Evolutionary conservation across 2,888 invertebrate genomes (phyloP).

Genomic region (Caenorhabditis panamensis): DNA sequence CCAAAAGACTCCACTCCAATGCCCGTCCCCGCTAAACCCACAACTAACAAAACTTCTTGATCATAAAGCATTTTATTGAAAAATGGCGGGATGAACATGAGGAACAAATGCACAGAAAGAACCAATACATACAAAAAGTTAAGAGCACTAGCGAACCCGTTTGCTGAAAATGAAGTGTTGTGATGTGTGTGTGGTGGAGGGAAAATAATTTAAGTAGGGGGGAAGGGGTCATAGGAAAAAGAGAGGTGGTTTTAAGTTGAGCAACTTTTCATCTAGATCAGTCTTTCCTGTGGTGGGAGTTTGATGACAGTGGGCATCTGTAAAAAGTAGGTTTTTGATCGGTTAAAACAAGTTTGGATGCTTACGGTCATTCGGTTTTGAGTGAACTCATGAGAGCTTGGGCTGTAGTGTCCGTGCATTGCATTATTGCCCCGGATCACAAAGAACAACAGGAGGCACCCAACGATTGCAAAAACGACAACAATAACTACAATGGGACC

Average conservation of each 20-base stretch:
- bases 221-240: conserved; percentile 36
- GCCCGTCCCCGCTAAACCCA: neutral
- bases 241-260: conserved; percentile 16
- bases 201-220: conserved; percentile 52
- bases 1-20: conserved; percentile 2
- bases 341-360: neutral
- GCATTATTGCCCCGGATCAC: conserved; percentile 76
- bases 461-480: conserved; percentile 74
- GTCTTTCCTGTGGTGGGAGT: conserved; percentile 73
- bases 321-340: conserved; percentile 6
- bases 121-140: conserved; percentile 49
- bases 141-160: conserved; percentile 62
- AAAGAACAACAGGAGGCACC: conserved; percentile 76
- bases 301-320: conserved; percentile 74
- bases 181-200: conserved; percentile 16
- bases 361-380: conserved; percentile 67
- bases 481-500: conserved; percentile 74
- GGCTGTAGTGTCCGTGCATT: conserved; percentile 78
- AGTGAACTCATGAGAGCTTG: conserved; percentile 71
- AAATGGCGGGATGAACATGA: conserved; percentile 12
- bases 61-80: conserved; percentile 33
- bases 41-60: neutral
- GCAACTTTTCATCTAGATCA: conserved; percentile 63
- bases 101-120: neutral
- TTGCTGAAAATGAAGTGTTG: conserved; percentile 39